Evolutionary conservation across 2,888 invertebrate genomes (phyloP).

Genomic region (Bembecia ichneumoniformis): DNA sequence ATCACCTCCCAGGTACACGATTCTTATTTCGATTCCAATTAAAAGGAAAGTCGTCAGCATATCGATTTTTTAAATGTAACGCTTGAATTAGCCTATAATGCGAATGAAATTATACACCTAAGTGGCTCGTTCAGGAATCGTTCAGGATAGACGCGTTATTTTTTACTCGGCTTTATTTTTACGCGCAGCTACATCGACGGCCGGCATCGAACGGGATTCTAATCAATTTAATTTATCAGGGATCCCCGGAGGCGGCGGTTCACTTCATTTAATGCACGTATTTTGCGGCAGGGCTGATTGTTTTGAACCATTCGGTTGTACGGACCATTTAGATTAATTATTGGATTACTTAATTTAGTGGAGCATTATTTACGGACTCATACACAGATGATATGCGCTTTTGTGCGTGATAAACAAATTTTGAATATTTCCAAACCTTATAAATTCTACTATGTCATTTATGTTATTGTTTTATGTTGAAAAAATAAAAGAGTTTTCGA

Average conservation of each 20-base stretch:
- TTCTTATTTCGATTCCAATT: too few species aligned
- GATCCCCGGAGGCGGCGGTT: conserved; percentile 69
- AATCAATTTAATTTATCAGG: conserved; percentile 74
- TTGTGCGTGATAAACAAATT: too few species aligned
- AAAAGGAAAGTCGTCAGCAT: background rate
- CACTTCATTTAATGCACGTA: conserved; percentile 73
- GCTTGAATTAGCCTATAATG: background rate
- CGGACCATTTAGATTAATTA: conserved; percentile 73
- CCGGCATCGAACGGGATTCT: conserved; percentile 67
- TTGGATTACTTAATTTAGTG: conserved; percentile 71
- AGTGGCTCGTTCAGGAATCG: conserved; percentile 36
- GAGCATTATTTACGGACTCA: background rate
- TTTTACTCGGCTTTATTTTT: conserved; percentile 66
- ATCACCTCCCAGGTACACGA: too few species aligned
- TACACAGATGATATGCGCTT: background rate
- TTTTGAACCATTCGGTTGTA: conserved; percentile 72
- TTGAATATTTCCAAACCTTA: too few species aligned
- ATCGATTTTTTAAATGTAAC: background rate
- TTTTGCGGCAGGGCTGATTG: conserved; percentile 71
- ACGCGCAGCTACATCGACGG: conserved; percentile 54
- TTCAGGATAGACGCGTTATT: conserved; percentile 51
- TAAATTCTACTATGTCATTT: too few species aligned
- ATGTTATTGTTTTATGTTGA: too few species aligned
- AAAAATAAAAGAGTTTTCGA: too few species aligned
- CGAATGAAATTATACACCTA: conserved; percentile 22